A percentile compares a stretch with the other conserved stretches of the same genome.
Evolutionary conservation across 2,888 invertebrate genomes (phyloP).

Genomic region (Ephialtes manifestator): DNA sequence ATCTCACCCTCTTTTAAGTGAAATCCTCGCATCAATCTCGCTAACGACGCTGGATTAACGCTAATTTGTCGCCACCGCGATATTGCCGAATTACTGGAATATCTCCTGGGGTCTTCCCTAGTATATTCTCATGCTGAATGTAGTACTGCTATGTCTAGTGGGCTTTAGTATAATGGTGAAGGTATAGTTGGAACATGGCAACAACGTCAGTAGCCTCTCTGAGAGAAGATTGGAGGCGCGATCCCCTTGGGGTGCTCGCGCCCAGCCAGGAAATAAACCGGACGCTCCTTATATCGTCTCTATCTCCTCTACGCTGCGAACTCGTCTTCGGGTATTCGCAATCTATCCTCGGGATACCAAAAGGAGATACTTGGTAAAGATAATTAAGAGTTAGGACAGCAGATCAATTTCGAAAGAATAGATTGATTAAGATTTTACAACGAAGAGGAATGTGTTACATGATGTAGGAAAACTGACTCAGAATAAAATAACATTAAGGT

Average conservation of each 20-base stretch:
- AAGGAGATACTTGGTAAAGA: not conserved
- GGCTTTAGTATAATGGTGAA: conserved; percentile 27
- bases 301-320: conserved; percentile 1
- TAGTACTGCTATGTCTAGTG: not conserved
- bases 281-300: conserved; percentile 64
- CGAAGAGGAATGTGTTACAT: not conserved
- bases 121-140: conserved; percentile 14
- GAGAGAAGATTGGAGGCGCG: conserved; percentile 66
- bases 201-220: conserved; percentile 22
- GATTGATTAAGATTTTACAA: not conserved
- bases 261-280: conserved; percentile 61
- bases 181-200: conserved; percentile 18
- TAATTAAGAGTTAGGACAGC: not conserved
- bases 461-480: not conserved
- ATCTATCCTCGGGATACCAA: conserved; percentile 14
- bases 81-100: conserved; percentile 84
- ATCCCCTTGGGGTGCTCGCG: conserved; percentile 54
- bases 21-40: conserved; percentile 84
- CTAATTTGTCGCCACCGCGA: conserved; percentile 84
- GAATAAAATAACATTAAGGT: not conserved
- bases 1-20: conserved; percentile 79
- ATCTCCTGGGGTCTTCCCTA: conserved; percentile 72
- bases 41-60: conserved; percentile 84
- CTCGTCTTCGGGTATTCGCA: conserved; percentile 16
- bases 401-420: not conserved